Conservation (phyloP, 92 coral and sea anemone species). For the Siderastrea radians region DNA sequence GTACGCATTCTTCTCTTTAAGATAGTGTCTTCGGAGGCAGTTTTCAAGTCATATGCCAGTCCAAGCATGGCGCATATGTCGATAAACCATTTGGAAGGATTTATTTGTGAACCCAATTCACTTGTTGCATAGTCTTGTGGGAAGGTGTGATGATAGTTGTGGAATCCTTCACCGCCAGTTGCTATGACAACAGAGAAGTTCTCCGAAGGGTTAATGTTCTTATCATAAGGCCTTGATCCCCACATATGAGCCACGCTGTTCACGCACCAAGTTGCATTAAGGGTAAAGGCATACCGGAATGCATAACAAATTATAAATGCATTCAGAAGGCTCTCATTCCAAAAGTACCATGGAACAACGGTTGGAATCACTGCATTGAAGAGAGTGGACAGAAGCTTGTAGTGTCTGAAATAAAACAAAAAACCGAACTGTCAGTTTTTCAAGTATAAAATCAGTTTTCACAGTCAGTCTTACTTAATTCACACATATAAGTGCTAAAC, state of each 20-base stretch:
- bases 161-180: constrained; percentile 81
- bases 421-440: not conserved
- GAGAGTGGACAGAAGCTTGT: constrained; percentile 51
- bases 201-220: constrained; percentile 79
- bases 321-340: constrained; percentile 85
- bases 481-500: too few species aligned
- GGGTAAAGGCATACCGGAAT: constrained; percentile 73
- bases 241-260: constrained; percentile 85
- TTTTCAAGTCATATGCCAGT: constrained; percentile 74
- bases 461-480: too few species aligned
- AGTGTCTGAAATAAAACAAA: constrained; percentile 54
- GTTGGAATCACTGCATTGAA: constrained; percentile 70
- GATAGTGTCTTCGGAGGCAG: constrained; percentile 55
- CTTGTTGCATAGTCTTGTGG: constrained; percentile 89
- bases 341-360: constrained; percentile 71
- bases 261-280: constrained; percentile 81
- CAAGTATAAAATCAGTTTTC: too few species aligned
- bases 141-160: constrained; percentile 87
- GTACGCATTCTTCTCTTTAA: constrained; percentile 75
- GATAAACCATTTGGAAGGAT: constrained; percentile 66
- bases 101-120: constrained; percentile 66
- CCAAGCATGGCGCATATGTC: constrained; percentile 68
- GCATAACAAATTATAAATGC: constrained; percentile 79
- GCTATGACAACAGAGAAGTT: constrained; percentile 49
- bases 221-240: constrained; percentile 83